A percentile compares a stretch with the other conserved stretches of the same genome.
phyloP scores from a whole-genome alignment of 2,113 vertebrate genomes.

The Oreochromis tanganicae region DNA sequence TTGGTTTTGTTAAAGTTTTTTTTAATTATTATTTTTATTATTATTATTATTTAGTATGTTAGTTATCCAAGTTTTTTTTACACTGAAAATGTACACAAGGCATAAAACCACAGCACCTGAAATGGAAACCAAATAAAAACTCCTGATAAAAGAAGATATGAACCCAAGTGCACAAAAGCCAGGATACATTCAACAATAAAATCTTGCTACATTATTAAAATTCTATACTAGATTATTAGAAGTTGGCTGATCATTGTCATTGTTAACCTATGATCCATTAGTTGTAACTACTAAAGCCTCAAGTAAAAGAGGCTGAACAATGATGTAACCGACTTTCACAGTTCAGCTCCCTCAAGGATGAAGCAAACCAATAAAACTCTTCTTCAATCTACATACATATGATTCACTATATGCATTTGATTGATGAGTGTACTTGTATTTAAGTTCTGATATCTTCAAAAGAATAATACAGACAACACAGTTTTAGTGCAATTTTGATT shows the following conservation, averaged over 20 bases:
- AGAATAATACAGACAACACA: not conserved
- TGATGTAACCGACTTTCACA: not conserved
- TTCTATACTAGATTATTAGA: too few relatives aligned
- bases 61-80: too few relatives aligned
- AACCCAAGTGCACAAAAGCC: not conserved
- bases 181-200: not conserved
- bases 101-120: too few relatives aligned
- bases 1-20: too few relatives aligned
- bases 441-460: not conserved
- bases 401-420: not conserved
- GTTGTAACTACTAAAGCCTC: rapidly evolving
- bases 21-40: too few relatives aligned
- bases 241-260: too few relatives aligned
- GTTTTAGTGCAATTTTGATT: not conserved
- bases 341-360: not conserved
- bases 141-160: too few relatives aligned
- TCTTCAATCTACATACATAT: not conserved
- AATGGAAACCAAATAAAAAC: too few relatives aligned
- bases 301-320: not conserved
- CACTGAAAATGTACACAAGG: too few relatives aligned
- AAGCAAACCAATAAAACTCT: not conserved
- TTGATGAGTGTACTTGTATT: not conserved
- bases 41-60: too few relatives aligned
- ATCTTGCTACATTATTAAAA: too few relatives aligned
- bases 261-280: too few relatives aligned